Percentiles rank a stretch among this genome's conserved stretches.
phyloP scores from a whole-genome alignment of 1,140 invertebrate species.

The Orchesella cincta region DNA sequence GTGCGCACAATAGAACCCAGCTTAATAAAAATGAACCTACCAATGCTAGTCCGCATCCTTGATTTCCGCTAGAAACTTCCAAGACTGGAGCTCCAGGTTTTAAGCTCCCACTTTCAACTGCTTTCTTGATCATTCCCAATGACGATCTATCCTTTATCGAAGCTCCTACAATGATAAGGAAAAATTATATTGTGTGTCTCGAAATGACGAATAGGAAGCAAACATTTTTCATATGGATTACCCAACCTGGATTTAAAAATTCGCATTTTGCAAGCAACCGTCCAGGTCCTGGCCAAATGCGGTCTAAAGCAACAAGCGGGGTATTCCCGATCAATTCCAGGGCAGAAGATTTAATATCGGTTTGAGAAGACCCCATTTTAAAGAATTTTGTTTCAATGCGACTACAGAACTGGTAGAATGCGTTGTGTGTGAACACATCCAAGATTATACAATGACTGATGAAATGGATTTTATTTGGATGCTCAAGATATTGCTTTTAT shows the following conservation, averaged over 20 bases:
- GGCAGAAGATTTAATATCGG: constrained; percentile 35
- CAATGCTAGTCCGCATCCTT: constrained; percentile 59
- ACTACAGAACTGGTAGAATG: no score
- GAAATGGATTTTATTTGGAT: no score
- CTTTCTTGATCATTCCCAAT: constrained; percentile 54
- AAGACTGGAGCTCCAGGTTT: constrained; percentile 56
- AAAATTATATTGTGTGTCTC: neutral
- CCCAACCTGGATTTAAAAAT: constrained; percentile 44
- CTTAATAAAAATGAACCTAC: no score
- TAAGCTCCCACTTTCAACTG: constrained; percentile 54
- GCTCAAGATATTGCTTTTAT: no score
- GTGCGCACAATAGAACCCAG: no score
- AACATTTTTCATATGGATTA: neutral
- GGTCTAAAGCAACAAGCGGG: constrained; percentile 38
- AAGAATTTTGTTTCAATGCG: neutral
- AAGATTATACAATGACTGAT: no score
- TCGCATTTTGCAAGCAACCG: constrained; percentile 46
- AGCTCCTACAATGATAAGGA: constrained; percentile 41
- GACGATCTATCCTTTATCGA: constrained; percentile 46
- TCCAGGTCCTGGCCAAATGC: constrained; percentile 45
- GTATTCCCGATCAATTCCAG: constrained; percentile 44
- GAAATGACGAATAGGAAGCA: neutral
- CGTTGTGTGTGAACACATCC: no score
- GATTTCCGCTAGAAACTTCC: constrained; percentile 60
- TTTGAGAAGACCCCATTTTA: neutral